Percentiles rank a stretch among this genome's conserved stretches.
phyloP scores from a whole-genome alignment of 2,113 vertebrate genomes.

The Actinemys pallida region DNA sequence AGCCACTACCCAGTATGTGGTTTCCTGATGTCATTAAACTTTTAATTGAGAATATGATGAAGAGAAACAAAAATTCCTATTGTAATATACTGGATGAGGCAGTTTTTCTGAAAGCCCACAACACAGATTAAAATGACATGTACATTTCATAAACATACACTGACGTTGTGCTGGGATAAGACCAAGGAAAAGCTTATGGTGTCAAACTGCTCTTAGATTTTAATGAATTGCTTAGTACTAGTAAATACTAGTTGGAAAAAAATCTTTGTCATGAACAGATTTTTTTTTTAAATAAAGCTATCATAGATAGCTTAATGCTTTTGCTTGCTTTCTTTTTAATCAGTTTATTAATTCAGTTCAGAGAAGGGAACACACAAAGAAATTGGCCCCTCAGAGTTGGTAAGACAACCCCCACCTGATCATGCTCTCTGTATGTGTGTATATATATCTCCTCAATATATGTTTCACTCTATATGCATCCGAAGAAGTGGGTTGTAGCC shows the following conservation, averaged over 20 bases:
- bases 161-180: background rate
- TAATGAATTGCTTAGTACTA: background rate
- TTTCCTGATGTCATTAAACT: background rate
- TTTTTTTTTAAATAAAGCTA: background rate
- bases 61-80: background rate
- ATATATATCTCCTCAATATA: too few relatives aligned
- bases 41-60: conserved; percentile 5
- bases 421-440: too few relatives aligned
- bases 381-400: too few relatives aligned
- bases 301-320: background rate
- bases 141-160: background rate
- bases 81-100: background rate
- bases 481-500: too few relatives aligned
- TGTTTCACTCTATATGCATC: too few relatives aligned
- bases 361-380: background rate
- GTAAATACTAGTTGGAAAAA: background rate
- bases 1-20: background rate
- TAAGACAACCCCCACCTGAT: too few relatives aligned
- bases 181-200: background rate
- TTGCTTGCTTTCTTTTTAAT: conserved; percentile 3
- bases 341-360: background rate
- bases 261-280: background rate
- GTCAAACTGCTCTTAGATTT: background rate
- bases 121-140: background rate
- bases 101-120: background rate